phyloP scores from a whole-genome alignment of 2,797 vertebrate genomes.

The Amniataba percoides region DNA sequence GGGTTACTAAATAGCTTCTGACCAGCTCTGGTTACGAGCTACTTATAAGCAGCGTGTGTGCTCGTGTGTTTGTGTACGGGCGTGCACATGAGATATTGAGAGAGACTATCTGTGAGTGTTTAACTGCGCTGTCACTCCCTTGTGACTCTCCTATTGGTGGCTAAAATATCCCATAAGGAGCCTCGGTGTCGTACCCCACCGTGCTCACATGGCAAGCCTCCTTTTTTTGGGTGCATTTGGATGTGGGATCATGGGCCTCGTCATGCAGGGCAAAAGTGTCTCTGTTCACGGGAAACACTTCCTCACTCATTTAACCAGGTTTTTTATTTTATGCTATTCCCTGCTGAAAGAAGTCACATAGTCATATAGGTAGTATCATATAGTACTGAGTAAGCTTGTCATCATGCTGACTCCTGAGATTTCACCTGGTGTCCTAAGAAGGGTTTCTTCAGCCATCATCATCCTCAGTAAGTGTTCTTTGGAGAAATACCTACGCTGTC shows the following conservation, averaged over 20 bases:
- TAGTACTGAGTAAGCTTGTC: conserved; percentile 12
- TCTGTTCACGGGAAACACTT: conserved; percentile 28
- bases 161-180: conserved; percentile 85
- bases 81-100: conserved; percentile 18
- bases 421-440: conserved; percentile 73
- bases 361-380: background rate
- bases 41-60: conserved; percentile 79
- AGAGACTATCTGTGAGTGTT: conserved; percentile 59
- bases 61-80: conserved; percentile 28
- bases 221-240: conserved; percentile 70
- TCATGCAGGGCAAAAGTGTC: conserved; percentile 52
- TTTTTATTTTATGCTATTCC: conserved; percentile 2
- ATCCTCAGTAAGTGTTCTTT: conserved; percentile 76
- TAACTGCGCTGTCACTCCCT: conserved; percentile 71
- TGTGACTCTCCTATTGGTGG: conserved; percentile 72
- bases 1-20: conserved; percentile 69
- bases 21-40: conserved; percentile 83
- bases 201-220: conserved; percentile 63
- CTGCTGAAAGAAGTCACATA: conserved; percentile 15
- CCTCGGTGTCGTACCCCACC: conserved; percentile 68
- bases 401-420: conserved; percentile 71
- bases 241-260: conserved; percentile 52
- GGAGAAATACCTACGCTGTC: conserved; percentile 2
- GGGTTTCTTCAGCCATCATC: conserved; percentile 77
- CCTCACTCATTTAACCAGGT: background rate